Base-by-base conservation (phyloP, 2,113 vertebrate species). In the Lepidothrix coronata region DNA sequence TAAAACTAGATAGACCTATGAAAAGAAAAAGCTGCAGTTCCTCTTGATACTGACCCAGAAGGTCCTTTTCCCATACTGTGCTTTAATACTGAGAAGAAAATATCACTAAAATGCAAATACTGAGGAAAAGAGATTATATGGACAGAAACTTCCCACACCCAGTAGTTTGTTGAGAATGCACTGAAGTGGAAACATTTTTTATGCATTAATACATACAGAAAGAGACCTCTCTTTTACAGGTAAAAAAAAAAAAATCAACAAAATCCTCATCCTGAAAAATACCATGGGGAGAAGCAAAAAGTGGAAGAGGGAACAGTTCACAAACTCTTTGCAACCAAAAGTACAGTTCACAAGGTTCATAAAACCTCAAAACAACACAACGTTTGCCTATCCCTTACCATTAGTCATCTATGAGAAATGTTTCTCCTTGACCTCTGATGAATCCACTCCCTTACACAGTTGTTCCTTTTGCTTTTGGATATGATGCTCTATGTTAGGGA, bases 301-400 rank as follows among this genome's bases (percentile, higher is more conserved):
- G 41, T 84, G 48, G 70, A 85, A 89, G 48, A 63, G 11, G 28
- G n/a, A 59, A 65, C 35, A 77, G 43, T 78, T 95, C 95, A 85
- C 62, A 91, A 94, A 87, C n/a, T 30, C 66, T 58, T 12, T 75
- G 85, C 96, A 95, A 95, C 72, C 78, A 90, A 96, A 90, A 92
- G 23, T 23, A 58, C 14, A 91, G 95, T 95, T 96, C 91, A 94
- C 41, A 94, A 90, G 78, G 94, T 96, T 97, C 95, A 97, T 23
- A 94, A 91, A 96, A 92, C 88, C 96, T 95, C 93, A 83, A 83
- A 95, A 81, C 49, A 96, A 71, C 71, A 88, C 58, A 93, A 86
- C 65, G 71, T 65, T 96, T 96, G 95, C 95, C 95, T 88, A 95
- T 77, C 93, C 96, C 93, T 96, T 84, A 49, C 82, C 46, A 87